A percentile compares a stretch with the other conserved stretches of the same genome.
phyloP scores from a whole-genome alignment of 2,113 vertebrate species.

The Atractosteus spatula region DNA sequence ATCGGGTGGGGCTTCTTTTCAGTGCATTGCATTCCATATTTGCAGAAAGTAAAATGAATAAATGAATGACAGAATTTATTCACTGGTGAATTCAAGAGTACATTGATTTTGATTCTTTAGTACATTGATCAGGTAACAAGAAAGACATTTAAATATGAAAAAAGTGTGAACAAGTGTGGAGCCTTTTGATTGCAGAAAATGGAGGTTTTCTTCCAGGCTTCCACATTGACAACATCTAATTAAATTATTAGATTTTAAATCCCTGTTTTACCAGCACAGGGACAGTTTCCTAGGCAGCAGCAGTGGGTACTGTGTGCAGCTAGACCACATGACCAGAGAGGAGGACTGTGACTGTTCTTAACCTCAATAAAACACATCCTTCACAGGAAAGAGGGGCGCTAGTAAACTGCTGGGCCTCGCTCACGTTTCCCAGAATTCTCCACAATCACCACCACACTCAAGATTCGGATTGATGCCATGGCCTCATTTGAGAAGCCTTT shows the following conservation, averaged over 20 bases:
- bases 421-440: too few species aligned
- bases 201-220: not conserved
- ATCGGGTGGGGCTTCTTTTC: too few species aligned
- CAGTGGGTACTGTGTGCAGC: not conserved
- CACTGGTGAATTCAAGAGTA: not conserved
- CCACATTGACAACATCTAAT: conserved; percentile 3
- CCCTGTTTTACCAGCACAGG: not conserved
- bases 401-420: too few species aligned
- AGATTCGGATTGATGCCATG: too few species aligned
- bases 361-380: not conserved
- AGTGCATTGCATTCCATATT: not conserved
- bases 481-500: too few species aligned
- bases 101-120: not conserved
- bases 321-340: not conserved
- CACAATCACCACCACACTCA: too few species aligned
- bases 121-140: not conserved
- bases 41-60: not conserved
- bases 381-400: not conserved
- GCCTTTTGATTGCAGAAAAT: not conserved
- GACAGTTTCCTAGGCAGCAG: conserved; percentile 19
- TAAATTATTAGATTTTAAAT: conserved; percentile 17
- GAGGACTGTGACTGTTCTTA: not conserved
- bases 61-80: not conserved
- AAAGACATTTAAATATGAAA: too few species aligned
- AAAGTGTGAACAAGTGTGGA: too few species aligned